Evolutionary conservation across 2,888 invertebrate genomes (phyloP).

Genomic region (Pachycephus smyrnensis): DNA sequence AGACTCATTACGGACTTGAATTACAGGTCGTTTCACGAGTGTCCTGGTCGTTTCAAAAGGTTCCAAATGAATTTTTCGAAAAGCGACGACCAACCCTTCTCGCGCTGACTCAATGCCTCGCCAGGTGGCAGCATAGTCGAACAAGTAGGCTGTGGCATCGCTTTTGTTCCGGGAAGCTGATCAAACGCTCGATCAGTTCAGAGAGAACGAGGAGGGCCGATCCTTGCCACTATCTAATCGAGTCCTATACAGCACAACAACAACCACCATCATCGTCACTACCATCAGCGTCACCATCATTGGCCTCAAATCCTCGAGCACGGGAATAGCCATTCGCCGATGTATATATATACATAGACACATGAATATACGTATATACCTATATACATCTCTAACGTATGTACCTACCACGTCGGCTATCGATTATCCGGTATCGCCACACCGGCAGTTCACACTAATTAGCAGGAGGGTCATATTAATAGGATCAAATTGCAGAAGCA

Average conservation of each 20-base stretch:
- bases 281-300: background rate
- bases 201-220: background rate
- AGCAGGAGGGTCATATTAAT: constrained; percentile 54
- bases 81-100: no score
- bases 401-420: constrained; percentile 33
- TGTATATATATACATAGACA: background rate
- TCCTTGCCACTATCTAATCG: background rate
- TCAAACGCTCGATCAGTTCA: constrained; percentile 32
- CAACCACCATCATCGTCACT: background rate
- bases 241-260: background rate
- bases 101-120: no score
- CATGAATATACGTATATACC: background rate
- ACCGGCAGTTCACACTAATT: constrained; percentile 54
- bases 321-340: background rate
- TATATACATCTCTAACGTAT: background rate
- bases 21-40: no score
- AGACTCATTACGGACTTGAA: no score
- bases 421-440: constrained; percentile 51
- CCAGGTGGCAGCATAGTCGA: no score
- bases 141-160: constrained; percentile 11
- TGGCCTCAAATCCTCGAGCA: background rate
- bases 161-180: constrained; percentile 51
- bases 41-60: no score
- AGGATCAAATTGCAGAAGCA: constrained; percentile 54
- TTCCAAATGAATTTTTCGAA: no score